These are phyloP conservation scores for Smittia sp. DNA, from an alignment of 2,888 invertebrate species.

Conservation along the genomic window DNA sequence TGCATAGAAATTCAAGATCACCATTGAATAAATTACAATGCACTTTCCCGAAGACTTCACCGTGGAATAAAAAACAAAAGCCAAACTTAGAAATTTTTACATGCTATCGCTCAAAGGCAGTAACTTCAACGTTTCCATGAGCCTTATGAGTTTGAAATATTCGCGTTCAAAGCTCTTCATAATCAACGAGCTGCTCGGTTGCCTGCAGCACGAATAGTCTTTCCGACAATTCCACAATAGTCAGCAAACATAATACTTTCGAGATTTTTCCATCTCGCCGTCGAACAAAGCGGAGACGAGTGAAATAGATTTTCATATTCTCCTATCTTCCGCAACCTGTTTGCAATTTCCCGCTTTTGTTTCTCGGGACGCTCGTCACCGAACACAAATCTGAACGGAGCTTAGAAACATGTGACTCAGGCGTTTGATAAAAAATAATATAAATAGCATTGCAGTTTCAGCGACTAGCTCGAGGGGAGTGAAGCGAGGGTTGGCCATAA, in stretches of 20 bases:
- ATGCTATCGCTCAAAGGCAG: too few relatives aligned
- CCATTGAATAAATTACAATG: constrained; percentile 36
- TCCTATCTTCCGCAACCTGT: constrained; percentile 27
- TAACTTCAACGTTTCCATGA: neutral
- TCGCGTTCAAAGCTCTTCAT: neutral
- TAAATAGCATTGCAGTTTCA: constrained; percentile 29
- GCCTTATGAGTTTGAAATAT: neutral
- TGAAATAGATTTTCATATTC: constrained; percentile 31
- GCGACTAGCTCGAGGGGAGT: neutral
- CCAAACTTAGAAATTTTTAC: neutral
- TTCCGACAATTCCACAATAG: too few relatives aligned
- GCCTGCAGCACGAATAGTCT: too few relatives aligned
- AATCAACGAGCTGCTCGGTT: too few relatives aligned
- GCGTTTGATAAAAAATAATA: neutral
- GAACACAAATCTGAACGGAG: neutral
- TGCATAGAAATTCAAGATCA: neutral
- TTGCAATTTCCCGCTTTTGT: constrained; percentile 10
- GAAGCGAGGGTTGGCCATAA: constrained; percentile 10
- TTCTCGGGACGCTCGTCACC: too few relatives aligned
- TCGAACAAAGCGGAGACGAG: too few relatives aligned
- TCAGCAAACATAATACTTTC: too few relatives aligned
- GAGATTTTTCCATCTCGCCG: too few relatives aligned
- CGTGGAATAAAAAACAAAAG: neutral
- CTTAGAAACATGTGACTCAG: constrained; percentile 2
- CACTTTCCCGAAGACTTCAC: neutral